phyloP scores from a whole-genome alignment of 2,888 invertebrate species.

The Sericinus montela region DNA sequence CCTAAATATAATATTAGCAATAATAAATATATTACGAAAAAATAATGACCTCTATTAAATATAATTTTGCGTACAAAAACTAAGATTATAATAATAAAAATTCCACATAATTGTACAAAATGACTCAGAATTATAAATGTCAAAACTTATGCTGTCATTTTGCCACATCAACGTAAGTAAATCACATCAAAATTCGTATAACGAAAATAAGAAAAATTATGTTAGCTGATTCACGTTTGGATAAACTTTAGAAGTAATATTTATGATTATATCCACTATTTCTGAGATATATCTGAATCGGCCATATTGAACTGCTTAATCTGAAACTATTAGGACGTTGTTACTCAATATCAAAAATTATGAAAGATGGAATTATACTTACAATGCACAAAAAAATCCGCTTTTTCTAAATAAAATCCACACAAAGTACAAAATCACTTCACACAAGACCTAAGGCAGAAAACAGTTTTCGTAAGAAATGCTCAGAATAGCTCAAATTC shows the following conservation, averaged over 20 bases:
- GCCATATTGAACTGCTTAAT: constrained; percentile 71
- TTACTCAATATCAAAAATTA: constrained; percentile 11
- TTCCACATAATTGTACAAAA: constrained; percentile 38
- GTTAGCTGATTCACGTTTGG: constrained; percentile 10
- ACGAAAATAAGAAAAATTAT: constrained; percentile 6
- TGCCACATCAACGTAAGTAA: constrained; percentile 74
- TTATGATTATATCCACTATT: constrained; percentile 27
- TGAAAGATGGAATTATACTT: constrained; percentile 44
- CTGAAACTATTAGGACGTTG: constrained; percentile 34
- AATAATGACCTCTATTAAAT: not conserved
- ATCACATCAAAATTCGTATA: constrained; percentile 25
- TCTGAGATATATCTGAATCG: constrained; percentile 57
- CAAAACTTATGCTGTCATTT: constrained; percentile 68
- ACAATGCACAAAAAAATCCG: constrained; percentile 62
- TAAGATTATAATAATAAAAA: constrained; percentile 29
- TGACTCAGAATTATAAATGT: constrained; percentile 72
- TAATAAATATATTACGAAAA: too few relatives aligned
- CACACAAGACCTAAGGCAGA: constrained; percentile 74
- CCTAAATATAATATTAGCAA: too few relatives aligned
- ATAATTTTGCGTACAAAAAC: constrained; percentile 10
- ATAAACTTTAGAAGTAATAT: constrained; percentile 22
- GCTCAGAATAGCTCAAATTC: constrained; percentile 31
- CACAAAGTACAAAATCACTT: constrained; percentile 66
- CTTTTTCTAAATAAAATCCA: constrained; percentile 58
- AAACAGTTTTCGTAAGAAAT: constrained; percentile 71